Percentiles rank a stretch among this genome's conserved stretches.
Conservation (phyloP, 35 echinoderm and acorn worm genomes). For the Ophiothrix spiculata region DNA sequence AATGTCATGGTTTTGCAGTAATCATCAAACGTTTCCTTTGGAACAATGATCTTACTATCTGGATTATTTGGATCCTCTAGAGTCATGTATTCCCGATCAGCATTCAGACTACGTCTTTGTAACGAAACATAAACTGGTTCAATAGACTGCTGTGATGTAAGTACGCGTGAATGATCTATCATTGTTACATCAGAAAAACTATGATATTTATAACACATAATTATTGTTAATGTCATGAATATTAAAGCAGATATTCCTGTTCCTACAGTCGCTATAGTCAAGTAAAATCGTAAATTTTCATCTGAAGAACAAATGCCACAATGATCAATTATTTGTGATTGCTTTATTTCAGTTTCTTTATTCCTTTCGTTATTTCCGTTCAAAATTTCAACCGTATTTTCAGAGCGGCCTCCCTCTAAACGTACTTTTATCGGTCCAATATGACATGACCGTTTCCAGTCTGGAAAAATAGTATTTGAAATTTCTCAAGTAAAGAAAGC, state of each 20-base stretch:
- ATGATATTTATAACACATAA: not conserved
- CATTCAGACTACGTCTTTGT: not conserved
- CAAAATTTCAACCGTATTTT: not conserved
- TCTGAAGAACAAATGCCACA: not conserved
- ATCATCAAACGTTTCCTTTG: not conserved
- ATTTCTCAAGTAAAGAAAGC: not conserved
- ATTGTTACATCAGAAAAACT: too few relatives aligned
- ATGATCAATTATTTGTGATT: not conserved
- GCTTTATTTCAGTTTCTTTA: not conserved
- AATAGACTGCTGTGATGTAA: not conserved
- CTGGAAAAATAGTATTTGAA: not conserved
- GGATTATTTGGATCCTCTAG: conserved; percentile 7
- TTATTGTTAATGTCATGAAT: not conserved
- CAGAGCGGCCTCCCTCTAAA: not conserved
- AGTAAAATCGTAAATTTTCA: not conserved
- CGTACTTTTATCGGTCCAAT: not conserved
- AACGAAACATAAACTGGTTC: conserved; percentile 3
- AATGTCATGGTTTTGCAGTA: not conserved
- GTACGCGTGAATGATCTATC: too few relatives aligned
- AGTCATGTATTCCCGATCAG: not conserved
- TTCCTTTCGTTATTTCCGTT: not conserved
- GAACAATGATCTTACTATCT: not conserved
- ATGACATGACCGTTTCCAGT: not conserved
- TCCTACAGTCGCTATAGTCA: not conserved
- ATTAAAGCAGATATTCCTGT: not conserved